phyloP scores from a whole-genome alignment of 2,888 invertebrate species.

The Xestia sexstrigata region DNA sequence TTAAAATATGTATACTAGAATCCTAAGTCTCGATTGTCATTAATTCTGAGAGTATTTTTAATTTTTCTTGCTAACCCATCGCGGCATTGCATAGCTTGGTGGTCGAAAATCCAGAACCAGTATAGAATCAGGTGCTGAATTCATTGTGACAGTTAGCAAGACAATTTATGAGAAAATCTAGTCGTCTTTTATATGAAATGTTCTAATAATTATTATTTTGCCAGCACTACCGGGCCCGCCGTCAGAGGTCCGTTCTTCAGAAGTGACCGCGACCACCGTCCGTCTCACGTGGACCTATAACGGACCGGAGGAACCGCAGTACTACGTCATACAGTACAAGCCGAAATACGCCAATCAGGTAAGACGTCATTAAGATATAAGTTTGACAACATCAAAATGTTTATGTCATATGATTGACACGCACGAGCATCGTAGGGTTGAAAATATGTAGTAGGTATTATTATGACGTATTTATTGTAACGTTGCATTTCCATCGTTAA shows the following conservation, averaged over 20 bases:
- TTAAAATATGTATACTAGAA: not conserved
- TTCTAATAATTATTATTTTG: not conserved
- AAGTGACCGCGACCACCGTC: slow-evolving; percentile 98
- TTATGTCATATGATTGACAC: not conserved
- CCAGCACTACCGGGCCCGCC: slow-evolving; percentile 98
- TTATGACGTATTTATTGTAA: not conserved
- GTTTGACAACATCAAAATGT: slow-evolving; percentile 1
- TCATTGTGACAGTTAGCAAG: not conserved
- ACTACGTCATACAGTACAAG: slow-evolving; percentile 99
- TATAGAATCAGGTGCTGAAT: not conserved
- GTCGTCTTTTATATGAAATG: not conserved
- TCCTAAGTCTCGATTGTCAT: not conserved
- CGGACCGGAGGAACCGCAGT: slow-evolving; percentile 96
- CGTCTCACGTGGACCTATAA: slow-evolving; percentile 98
- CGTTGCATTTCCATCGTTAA: not conserved
- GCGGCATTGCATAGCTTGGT: not conserved
- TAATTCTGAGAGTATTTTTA: not conserved
- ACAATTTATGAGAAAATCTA: not conserved
- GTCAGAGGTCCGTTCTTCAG: slow-evolving; percentile 96
- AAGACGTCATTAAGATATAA: slow-evolving; percentile 11
- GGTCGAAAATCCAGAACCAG: not conserved
- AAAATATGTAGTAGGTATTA: not conserved
- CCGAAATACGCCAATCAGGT: slow-evolving; percentile 97
- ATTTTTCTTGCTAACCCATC: not conserved
- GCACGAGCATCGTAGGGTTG: not conserved